A percentile compares a stretch with the other conserved stretches of the same genome.
These are phyloP conservation scores for Barypeithes pellucidus DNA, from an alignment of 2,888 invertebrate genomes.

Conservation along the genomic window DNA sequence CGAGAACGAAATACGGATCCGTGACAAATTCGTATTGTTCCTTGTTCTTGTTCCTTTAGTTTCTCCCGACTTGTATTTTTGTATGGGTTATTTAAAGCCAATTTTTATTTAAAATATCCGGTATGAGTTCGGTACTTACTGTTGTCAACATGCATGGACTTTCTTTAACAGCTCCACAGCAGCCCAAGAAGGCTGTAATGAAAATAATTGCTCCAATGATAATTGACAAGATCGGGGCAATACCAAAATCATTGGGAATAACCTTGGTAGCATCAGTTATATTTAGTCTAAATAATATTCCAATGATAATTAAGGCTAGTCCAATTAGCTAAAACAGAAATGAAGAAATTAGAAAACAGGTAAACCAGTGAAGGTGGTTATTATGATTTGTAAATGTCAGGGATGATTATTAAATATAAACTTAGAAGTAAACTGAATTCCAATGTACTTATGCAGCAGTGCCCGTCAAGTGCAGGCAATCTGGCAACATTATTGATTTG, in stretches of 20 bases:
- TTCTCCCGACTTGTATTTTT: too few species aligned
- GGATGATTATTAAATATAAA: too few species aligned
- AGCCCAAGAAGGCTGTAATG: conserved; percentile 70
- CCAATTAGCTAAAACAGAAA: conserved; percentile 78
- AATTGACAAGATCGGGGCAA: conserved; percentile 79
- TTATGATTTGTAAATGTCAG: too few species aligned
- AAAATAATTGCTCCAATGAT: conserved; percentile 79
- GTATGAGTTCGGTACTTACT: conserved; percentile 62
- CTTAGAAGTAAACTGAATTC: too few species aligned
- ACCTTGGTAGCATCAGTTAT: conserved; percentile 69
- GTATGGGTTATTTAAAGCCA: too few species aligned
- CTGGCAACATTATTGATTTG: too few species aligned
- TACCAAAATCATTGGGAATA: conserved; percentile 67
- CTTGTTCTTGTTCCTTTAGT: too few species aligned
- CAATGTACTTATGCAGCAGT: too few species aligned
- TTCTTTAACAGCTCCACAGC: conserved; percentile 70
- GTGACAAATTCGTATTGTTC: too few species aligned
- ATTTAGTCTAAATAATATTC: conserved; percentile 77
- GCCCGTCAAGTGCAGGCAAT: too few species aligned
- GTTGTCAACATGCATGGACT: conserved; percentile 69
- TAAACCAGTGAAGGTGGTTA: neutral
- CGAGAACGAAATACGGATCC: too few species aligned
- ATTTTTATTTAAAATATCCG: too few species aligned
- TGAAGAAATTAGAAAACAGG: neutral
- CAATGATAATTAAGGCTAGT: conserved; percentile 78